Base-by-base conservation (phyloP, 2,113 vertebrate species). In the Antechinus flavipes region DNA sequence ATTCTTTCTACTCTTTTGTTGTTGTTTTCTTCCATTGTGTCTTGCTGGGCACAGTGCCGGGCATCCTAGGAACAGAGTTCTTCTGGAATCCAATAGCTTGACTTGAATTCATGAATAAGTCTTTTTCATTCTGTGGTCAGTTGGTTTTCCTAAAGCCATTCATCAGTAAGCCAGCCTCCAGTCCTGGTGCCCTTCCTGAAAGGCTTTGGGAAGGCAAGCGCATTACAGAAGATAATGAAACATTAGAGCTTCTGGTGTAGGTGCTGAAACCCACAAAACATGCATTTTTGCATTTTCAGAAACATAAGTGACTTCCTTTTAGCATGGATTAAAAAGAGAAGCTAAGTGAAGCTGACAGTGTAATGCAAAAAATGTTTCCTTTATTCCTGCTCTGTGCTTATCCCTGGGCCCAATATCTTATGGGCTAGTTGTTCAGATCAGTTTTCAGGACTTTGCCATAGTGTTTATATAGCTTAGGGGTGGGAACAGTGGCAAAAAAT, bases 1-100 rank as follows among this genome's bases (percentile, higher is more conserved):
- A 49, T 96, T 98, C 95, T 91, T 98, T 61, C 94, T 96, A 49
- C 89, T 93, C 96, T 93, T 97, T 94, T 97, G 91, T 91, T 97
- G 68, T 84, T 84, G 5, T 84, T 84, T 84, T 42, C 68, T 84
- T 27, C 96, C 84, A 54, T 94, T 92, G 96, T 97, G 97, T 97
- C 54, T 97, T 96, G 95, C 91, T 10, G 90, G 92, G 93, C 97
- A 58, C 47, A 98, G 76, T 96, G 92, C 42, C 12, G 0, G 42
- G 89, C 93, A 94, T 42, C 93, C 94, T 92, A 95, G 89, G 91
- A 93, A 94, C 93, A 95, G 54, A 97, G 95, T 96, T 98, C 95
- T 96, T 93, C 35, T 54, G 68, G 94, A 90, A 25, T 52, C 10
- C 54, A 95, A 93, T 16, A 9, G 54, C 14, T 93, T 93, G 94